A percentile compares a stretch with the other conserved stretches of the same genome.
These are phyloP conservation scores for Odontocerum albicorne DNA, from an alignment of 2,888 invertebrate genomes.

Conservation along the genomic window DNA sequence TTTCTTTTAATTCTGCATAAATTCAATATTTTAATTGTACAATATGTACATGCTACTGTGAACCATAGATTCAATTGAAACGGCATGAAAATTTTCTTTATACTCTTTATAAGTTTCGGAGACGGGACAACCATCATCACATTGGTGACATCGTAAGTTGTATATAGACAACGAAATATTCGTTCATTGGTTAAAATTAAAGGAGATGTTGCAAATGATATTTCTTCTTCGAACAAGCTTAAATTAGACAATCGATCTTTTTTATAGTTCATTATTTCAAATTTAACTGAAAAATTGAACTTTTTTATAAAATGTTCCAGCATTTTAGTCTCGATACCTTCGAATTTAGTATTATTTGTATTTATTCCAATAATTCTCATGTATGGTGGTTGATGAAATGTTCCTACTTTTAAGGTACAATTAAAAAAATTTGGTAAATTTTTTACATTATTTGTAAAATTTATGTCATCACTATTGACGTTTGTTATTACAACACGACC, in stretches of 20 bases:
- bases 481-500: background rate
- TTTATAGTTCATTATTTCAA: background rate
- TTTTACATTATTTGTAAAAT: background rate
- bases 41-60: background rate
- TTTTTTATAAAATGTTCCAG: background rate
- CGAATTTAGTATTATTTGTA: background rate
- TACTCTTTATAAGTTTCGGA: background rate
- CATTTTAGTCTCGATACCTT: background rate
- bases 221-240: background rate
- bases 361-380: background rate
- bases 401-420: background rate
- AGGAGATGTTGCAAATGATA: background rate
- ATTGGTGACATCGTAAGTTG: background rate
- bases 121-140: background rate
- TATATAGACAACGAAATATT: background rate
- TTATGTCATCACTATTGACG: background rate
- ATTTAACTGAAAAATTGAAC: background rate
- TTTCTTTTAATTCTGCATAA: background rate
- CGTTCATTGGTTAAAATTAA: background rate
- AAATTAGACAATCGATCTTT: background rate
- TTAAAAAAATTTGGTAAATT: background rate
- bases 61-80: background rate
- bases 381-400: background rate
- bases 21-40: background rate
- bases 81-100: conserved; percentile 12